These are phyloP conservation scores for Chanos chanos DNA, from an alignment of 2,797 vertebrate species.

Conservation along the genomic window DNA sequence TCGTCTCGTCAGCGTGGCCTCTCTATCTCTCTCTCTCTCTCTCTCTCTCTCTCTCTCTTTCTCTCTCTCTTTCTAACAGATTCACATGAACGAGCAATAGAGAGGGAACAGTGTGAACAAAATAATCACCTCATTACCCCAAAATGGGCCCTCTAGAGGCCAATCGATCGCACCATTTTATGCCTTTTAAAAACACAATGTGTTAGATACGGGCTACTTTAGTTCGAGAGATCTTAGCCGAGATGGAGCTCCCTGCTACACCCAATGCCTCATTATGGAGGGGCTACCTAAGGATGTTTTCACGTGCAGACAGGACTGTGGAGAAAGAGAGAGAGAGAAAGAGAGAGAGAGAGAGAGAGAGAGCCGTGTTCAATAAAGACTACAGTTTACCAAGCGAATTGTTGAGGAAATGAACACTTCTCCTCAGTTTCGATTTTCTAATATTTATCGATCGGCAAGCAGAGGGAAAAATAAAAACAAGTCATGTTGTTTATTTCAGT, in stretches of 20 bases:
- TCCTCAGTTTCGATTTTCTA: conserved; percentile 14
- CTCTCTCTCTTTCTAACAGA: too few species aligned
- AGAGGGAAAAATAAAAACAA: background rate
- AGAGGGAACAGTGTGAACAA: background rate
- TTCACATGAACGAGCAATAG: background rate
- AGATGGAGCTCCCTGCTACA: background rate
- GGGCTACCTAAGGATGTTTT: conserved; percentile 9
- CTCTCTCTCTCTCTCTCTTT: background rate
- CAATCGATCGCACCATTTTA: conserved; percentile 8
- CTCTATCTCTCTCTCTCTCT: background rate
- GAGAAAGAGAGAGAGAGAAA: too few species aligned
- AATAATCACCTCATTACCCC: conserved; percentile 34
- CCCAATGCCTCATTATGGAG: conserved; percentile 10
- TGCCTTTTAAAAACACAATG: conserved; percentile 7
- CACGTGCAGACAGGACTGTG: background rate
- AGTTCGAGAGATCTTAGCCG: background rate
- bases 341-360: too few species aligned
- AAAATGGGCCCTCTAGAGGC: conserved; percentile 10
- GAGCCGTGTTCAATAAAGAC: conserved; percentile 5
- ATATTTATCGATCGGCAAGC: conserved; percentile 10
- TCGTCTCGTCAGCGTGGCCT: conserved; percentile 3
- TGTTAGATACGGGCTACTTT: background rate
- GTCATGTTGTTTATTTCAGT: background rate
- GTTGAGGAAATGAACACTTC: background rate
- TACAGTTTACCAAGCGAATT: background rate